Base-by-base conservation (phyloP, 2,888 invertebrate species). In the Crossocerus cetratus region DNA sequence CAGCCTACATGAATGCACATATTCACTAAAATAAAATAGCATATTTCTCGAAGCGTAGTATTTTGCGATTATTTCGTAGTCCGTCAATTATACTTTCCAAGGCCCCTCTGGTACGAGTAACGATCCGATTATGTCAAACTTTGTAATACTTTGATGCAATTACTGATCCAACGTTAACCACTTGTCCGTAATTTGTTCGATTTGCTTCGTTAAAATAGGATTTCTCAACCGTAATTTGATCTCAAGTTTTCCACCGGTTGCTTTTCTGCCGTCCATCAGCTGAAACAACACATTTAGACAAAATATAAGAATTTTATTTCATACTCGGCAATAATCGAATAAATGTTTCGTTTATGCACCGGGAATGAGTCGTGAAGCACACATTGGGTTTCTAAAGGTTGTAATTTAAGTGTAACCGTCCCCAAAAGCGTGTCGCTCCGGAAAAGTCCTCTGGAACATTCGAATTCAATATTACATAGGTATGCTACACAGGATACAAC, bases 331-430 rank as follows among this genome's bases (percentile, higher is more conserved):
- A 13, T 20, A 2, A n/a, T 59, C 2, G 5, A 20, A 0, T 58
- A 65, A 63, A 53, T 4, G 16, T 57, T 23, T 63, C 3, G 8
- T 32, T 64, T 76, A 94, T 96, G 95, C 91, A 98, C 98, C 91
- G 98, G 97, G 90, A 95, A 97, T 0, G 97, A 95, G 74, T 99
- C 98, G 89, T 99, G 99, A 68, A 98, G 90, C 44, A 95, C 95
- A 88, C 97, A 96, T 72, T 95, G 94, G 0, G 94, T 95, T 92
- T 99, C 98, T 72, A 99, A 91, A n/a, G 95, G 95, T 82, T 95
- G 95, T 77, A 99, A 91, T 88, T 98, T 98, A 14, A 98, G 94
- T 75, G 92, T 93, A 14, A 93, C 95, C 2, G 95, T 93, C 23
- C 99, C 99, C 67, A 99, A 92, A 61, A 97, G 91, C 64, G 94